phyloP scores from a whole-genome alignment of 2,797 vertebrate species.

The Phrynocephalus guinanensis region DNA sequence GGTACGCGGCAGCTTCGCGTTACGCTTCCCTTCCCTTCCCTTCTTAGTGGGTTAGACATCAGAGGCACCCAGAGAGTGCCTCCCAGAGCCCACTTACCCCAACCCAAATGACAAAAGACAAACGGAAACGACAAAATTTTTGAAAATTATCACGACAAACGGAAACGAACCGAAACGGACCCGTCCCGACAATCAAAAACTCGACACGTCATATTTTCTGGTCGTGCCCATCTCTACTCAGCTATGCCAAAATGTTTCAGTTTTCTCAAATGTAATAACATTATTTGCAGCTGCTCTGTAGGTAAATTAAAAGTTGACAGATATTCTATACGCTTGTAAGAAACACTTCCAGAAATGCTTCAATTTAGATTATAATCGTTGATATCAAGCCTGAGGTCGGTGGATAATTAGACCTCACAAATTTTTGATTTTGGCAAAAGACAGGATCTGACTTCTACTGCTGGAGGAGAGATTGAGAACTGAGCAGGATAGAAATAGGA shows the following conservation, averaged over 20 bases:
- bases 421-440: constrained; percentile 12
- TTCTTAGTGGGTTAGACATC: too few relatives aligned
- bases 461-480: background rate
- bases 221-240: too few relatives aligned
- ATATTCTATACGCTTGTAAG: background rate
- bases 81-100: too few relatives aligned
- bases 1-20: too few relatives aligned
- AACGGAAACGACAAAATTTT: too few relatives aligned
- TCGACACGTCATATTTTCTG: too few relatives aligned
- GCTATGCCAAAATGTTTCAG: background rate
- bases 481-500: constrained; percentile 6
- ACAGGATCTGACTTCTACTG: background rate
- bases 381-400: fast-evolving
- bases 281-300: background rate
- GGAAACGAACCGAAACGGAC: too few relatives aligned
- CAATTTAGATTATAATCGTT: constrained; percentile 13
- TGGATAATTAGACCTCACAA: background rate
- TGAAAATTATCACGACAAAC: too few relatives aligned
- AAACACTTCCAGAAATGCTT: constrained; percentile 3
- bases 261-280: background rate
- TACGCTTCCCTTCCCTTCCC: too few relatives aligned
- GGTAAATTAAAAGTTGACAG: background rate
- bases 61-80: too few relatives aligned
- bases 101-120: too few relatives aligned
- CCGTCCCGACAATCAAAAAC: too few relatives aligned